phyloP scores from a whole-genome alignment of 2,797 vertebrate species.

The Hyperoplus lanceolatus region DNA sequence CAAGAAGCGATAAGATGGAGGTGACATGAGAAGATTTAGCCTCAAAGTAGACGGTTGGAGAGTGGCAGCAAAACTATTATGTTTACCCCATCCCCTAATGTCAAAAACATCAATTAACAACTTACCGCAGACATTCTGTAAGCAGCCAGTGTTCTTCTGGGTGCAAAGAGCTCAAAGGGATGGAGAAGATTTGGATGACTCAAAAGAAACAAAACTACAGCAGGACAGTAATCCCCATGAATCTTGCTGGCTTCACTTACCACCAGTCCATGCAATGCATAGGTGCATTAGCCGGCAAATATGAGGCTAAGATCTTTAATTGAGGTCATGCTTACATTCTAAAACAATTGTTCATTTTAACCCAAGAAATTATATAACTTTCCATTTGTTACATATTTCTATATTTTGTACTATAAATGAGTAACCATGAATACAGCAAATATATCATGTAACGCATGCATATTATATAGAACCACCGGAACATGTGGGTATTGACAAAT shows the following conservation, averaged over 20 bases:
- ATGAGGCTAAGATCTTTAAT: constrained; percentile 52
- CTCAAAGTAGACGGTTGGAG: background rate
- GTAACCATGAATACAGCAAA: constrained; percentile 20
- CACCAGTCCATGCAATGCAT: constrained; percentile 10
- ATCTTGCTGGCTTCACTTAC: background rate
- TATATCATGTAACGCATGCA: constrained; percentile 27
- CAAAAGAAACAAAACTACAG: constrained; percentile 5
- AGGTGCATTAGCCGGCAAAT: constrained; percentile 10
- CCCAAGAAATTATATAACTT: constrained; percentile 88
- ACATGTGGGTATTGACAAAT: constrained; percentile 7
- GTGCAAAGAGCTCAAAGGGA: background rate
- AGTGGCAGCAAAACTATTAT: background rate
- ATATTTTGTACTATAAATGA: constrained; percentile 85
- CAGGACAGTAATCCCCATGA: constrained; percentile 6
- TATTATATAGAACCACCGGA: constrained; percentile 27
- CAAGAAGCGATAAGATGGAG: constrained; percentile 3
- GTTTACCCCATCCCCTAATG: background rate
- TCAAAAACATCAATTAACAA: background rate
- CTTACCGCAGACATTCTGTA: background rate
- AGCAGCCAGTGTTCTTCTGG: background rate
- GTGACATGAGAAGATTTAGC: constrained; percentile 4
- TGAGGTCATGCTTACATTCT: constrained; percentile 74
- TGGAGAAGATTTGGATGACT: background rate
- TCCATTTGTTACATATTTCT: constrained; percentile 91
- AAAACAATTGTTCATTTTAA: constrained; percentile 90